Evolutionary conservation across 1,140 invertebrate genomes (phyloP).

Genomic region (Mizuhopecten yessoensis): DNA sequence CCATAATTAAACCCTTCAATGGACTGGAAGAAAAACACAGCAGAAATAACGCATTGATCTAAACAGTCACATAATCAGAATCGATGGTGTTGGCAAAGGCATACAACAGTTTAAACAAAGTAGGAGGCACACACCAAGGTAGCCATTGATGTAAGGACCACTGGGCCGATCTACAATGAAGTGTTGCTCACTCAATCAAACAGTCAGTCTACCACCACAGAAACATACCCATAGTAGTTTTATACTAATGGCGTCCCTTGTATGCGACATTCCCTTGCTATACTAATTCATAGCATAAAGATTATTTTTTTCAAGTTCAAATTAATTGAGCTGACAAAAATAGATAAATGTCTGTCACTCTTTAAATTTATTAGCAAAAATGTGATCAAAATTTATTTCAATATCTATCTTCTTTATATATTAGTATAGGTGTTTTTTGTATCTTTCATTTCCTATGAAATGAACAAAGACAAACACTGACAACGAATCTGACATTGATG

Average conservation of each 20-base stretch:
- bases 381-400: neutral
- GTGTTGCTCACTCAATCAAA: neutral
- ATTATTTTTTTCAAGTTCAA: too few species aligned
- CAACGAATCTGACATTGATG: conserved; percentile 22
- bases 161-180: neutral
- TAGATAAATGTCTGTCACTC: neutral
- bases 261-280: neutral
- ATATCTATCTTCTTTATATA: neutral
- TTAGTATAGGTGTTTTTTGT: neutral
- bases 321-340: neutral
- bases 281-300: neutral
- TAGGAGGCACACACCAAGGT: neutral
- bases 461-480: conserved; percentile 8
- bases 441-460: conserved; percentile 11
- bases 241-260: neutral
- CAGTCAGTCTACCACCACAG: neutral
- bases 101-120: neutral
- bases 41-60: neutral
- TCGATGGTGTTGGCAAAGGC: neutral
- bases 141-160: neutral
- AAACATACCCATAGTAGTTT: neutral
- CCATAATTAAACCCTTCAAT: conserved; percentile 15
- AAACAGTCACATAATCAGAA: neutral
- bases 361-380: neutral
- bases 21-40: neutral